Percentiles rank a stretch among this genome's conserved stretches.
These are phyloP conservation scores for Squalus acanthias DNA, from an alignment of 2,797 vertebrate genomes.

Conservation along the genomic window DNA sequence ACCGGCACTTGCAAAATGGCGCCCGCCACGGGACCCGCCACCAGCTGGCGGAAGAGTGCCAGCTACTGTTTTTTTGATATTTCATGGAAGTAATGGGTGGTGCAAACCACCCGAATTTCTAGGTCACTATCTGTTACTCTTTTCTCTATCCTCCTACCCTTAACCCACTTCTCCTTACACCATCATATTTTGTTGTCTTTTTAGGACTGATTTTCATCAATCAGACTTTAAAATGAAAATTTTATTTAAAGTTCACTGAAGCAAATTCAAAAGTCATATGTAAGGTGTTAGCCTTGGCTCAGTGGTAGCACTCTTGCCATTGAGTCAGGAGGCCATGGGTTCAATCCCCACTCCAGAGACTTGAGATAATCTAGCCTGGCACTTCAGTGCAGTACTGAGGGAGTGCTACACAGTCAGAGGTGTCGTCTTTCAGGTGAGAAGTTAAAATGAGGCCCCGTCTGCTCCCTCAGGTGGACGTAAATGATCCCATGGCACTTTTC, in stretches of 20 bases:
- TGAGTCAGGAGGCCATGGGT: background rate
- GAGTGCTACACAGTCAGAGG: background rate
- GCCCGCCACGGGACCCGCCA: too few relatives aligned
- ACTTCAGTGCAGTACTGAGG: background rate
- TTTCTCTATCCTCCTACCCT: background rate
- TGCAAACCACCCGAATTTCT: too few relatives aligned
- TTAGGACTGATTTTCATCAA: background rate
- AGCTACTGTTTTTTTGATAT: too few relatives aligned
- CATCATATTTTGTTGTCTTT: background rate
- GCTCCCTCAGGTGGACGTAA: background rate
- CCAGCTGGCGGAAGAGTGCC: too few relatives aligned
- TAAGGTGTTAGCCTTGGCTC: background rate
- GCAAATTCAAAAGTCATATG: background rate
- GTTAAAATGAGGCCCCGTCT: background rate
- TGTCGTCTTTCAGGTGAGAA: background rate
- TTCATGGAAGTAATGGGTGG: too few relatives aligned
- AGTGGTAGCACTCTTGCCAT: background rate
- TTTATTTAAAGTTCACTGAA: background rate
- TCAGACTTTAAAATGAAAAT: background rate
- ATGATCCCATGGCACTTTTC: background rate
- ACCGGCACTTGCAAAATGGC: too few relatives aligned
- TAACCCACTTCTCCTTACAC: background rate
- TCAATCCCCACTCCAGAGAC: background rate
- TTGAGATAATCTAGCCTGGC: background rate
- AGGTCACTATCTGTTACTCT: background rate